phyloP scores from a whole-genome alignment of 2,888 invertebrate genomes.

The Tenthredo livida region DNA sequence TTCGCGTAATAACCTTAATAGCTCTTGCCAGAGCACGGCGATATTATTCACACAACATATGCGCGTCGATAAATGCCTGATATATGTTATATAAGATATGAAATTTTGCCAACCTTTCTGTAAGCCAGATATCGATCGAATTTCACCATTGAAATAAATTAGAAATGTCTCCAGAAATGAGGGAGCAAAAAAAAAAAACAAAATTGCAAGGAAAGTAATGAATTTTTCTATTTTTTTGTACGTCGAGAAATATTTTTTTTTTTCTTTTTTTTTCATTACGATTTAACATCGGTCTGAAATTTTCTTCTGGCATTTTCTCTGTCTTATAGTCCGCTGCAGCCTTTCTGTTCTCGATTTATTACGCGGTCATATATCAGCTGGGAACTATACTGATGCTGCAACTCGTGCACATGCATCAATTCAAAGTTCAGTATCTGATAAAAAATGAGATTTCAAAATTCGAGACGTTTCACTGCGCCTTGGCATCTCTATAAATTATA shows the following conservation, averaged over 20 bases:
- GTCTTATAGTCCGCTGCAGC: no score
- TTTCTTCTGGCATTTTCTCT: background rate
- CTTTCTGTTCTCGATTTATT: constrained; percentile 28
- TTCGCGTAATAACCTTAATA: constrained; percentile 40
- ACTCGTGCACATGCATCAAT: constrained; percentile 30
- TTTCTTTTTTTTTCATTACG: background rate
- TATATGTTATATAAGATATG: background rate
- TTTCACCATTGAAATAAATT: background rate
- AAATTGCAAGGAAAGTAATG: background rate
- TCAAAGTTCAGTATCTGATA: constrained; percentile 14
- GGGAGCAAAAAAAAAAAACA: background rate
- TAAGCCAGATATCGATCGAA: background rate
- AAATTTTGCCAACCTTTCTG: background rate
- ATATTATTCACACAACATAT: constrained; percentile 27
- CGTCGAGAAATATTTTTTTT: background rate
- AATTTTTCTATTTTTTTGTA: no score
- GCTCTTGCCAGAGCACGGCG: background rate
- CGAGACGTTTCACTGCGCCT: constrained; percentile 12
- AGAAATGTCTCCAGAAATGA: background rate
- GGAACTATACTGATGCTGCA: background rate
- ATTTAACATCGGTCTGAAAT: background rate
- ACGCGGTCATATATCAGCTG: constrained; percentile 10
- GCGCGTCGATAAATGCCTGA: background rate
- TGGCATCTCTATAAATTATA: background rate
- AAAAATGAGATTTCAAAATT: constrained; percentile 31